Evolutionary conservation across 2,113 vertebrate species (phyloP).

Genomic region (Pollachius pollachius): DNA sequence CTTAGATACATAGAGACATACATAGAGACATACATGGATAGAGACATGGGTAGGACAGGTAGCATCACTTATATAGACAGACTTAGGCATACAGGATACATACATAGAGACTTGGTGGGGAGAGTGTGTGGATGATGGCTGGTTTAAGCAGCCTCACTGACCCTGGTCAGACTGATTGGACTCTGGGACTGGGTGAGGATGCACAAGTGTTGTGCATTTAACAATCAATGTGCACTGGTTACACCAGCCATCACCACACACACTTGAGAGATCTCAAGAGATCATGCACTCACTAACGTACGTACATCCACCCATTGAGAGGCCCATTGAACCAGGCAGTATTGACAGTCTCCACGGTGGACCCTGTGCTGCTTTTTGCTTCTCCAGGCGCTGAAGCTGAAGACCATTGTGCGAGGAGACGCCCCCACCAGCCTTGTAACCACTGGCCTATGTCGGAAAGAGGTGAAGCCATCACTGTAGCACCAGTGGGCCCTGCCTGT

Average conservation of each 20-base stretch:
- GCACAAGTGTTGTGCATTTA: too few relatives aligned
- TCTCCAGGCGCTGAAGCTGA: slow-evolving; percentile 90
- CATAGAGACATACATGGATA: neutral
- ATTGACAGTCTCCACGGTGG: too few relatives aligned
- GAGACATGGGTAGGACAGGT: slow-evolving; percentile 55
- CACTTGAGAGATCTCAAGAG: too few relatives aligned
- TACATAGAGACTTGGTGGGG: too few relatives aligned
- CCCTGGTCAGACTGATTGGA: too few relatives aligned
- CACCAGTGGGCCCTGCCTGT: too few relatives aligned
- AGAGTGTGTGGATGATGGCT: too few relatives aligned
- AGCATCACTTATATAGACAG: slow-evolving; percentile 8
- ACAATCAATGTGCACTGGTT: too few relatives aligned
- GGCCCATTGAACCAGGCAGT: neutral
- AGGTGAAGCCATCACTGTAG: slow-evolving; percentile 76
- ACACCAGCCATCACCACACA: too few relatives aligned
- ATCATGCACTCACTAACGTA: neutral
- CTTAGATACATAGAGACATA: neutral
- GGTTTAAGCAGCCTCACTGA: too few relatives aligned
- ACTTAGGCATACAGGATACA: too few relatives aligned
- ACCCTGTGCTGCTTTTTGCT: neutral
- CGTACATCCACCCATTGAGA: neutral
- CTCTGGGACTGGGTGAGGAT: too few relatives aligned
- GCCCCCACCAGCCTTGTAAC: slow-evolving; percentile 85
- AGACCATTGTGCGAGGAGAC: slow-evolving; percentile 93
- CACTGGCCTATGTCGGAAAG: slow-evolving; percentile 90